Base-by-base conservation (phyloP, 2,113 vertebrate species). In the Pitta sordida region DNA sequence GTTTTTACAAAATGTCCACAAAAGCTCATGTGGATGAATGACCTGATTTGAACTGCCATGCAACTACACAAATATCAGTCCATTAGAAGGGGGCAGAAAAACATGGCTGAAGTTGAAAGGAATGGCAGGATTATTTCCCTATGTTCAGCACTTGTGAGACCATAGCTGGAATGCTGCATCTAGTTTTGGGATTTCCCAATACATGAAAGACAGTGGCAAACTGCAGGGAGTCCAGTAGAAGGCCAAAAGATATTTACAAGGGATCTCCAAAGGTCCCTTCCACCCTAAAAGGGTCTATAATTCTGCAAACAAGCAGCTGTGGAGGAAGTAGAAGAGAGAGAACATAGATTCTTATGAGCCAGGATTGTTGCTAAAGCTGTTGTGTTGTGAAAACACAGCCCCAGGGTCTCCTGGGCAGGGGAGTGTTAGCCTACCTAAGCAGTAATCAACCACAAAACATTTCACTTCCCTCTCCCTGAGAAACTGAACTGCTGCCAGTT, bases 41-140 rank as follows among this genome's bases (percentile, higher is more conserved):
- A 90, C 86, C 94, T 79, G 60, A 86, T 73, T 65, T 86, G 90
- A 94, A 88, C 83, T 93, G 49, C 58, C 43, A 71, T 13, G 41
- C 73, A 87, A 68, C 44, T 36, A 68, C 30, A 76, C 58, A 94
- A 78, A 13, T 75, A 79, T 21, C 69, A 58, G 37, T 10, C 39
- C 67, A 8, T 67, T 37, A 84, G 64, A 75, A 81, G 59, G 23
- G 87, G 70, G 26, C 67, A 90, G 48, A 46, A 93, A 55, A 87
- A 85, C 6, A 8, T 85, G 62, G 62, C 75, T 85, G 18, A 55
- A 91, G 27, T 75, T 87, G 52, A 79, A 88, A 76, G 59, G 56
- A 90, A 77, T 71, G 24, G 44, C 24, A 65, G n/a, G 67, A 85
- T 88, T 83, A 69, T 90, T 94, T 91, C 79, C 78, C 71, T 55